These are phyloP conservation scores for Drosophila pseudoananassae DNA, from an alignment of 1,140 invertebrate genomes.

Conservation along the genomic window DNA sequence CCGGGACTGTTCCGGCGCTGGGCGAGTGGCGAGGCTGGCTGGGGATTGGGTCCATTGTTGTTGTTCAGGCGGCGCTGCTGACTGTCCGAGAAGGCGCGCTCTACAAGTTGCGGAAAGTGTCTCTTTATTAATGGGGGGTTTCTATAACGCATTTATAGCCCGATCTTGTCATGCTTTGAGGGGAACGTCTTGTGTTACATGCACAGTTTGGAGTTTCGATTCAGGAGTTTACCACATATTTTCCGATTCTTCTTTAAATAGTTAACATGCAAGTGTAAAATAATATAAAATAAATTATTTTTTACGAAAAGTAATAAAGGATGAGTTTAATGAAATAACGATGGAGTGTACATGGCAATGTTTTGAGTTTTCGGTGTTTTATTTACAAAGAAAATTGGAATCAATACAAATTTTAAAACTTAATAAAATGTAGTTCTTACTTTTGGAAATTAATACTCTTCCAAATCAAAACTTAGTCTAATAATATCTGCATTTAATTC, in stretches of 20 bases:
- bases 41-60: constrained; percentile 60
- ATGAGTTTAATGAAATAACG: constrained; percentile 17
- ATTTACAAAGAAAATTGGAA: background rate
- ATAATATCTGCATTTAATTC: constrained; percentile 11
- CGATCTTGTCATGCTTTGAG: constrained; percentile 60
- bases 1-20: constrained; percentile 59
- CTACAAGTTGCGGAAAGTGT: constrained; percentile 47
- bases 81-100: constrained; percentile 80
- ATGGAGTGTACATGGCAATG: constrained; percentile 1
- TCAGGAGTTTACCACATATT: constrained; percentile 71
- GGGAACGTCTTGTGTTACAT: constrained; percentile 42
- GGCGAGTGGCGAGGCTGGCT: constrained; percentile 70
- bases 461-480: background rate
- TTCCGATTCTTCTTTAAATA: constrained; percentile 72
- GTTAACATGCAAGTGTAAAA: constrained; percentile 66
- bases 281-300: constrained; percentile 25
- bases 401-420: background rate
- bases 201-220: constrained; percentile 43
- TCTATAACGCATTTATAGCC: constrained; percentile 14
- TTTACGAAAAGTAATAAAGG: background rate
- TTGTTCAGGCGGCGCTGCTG: constrained; percentile 79
- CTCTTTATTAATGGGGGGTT: constrained; percentile 16
- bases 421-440: background rate
- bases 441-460: too few relatives aligned
- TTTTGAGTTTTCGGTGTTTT: background rate